Percentiles rank a stretch among this genome's conserved stretches.
These are phyloP conservation scores for Acanthurus tractus DNA, from an alignment of 2,797 vertebrate genomes.

Conservation along the genomic window DNA sequence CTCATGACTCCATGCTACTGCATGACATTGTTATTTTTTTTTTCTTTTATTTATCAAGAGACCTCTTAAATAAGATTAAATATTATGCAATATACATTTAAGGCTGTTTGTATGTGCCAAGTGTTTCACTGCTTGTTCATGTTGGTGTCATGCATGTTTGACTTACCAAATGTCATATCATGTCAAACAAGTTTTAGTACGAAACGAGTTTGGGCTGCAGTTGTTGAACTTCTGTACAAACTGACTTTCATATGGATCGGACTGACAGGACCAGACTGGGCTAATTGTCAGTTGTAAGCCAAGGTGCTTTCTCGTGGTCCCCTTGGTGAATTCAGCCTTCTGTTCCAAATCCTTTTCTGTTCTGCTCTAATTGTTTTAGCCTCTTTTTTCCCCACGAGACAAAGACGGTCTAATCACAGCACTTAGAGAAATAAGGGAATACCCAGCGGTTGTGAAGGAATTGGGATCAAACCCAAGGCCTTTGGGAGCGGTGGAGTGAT, in stretches of 20 bases:
- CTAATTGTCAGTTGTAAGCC: constrained; percentile 54
- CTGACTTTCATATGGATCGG: constrained; percentile 16
- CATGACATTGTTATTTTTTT: too few species aligned
- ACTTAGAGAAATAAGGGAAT: constrained; percentile 80
- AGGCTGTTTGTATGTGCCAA: constrained; percentile 8
- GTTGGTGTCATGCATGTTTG: constrained; percentile 35
- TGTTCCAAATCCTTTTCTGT: constrained; percentile 74
- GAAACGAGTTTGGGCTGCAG: constrained; percentile 11
- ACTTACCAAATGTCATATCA: constrained; percentile 33
- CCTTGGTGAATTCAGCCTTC: constrained; percentile 57
- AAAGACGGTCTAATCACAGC: constrained; percentile 70
- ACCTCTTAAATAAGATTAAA: too few species aligned
- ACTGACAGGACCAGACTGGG: constrained; percentile 35
- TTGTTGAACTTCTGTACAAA: constrained; percentile 19
- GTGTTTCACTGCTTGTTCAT: constrained; percentile 8
- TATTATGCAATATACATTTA: neutral
- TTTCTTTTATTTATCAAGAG: too few species aligned
- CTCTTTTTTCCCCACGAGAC: constrained; percentile 61
- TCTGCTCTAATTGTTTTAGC: constrained; percentile 85
- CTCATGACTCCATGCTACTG: too few species aligned
- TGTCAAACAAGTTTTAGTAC: constrained; percentile 13
- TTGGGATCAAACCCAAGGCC: constrained; percentile 75
- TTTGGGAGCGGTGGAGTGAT: constrained; percentile 64
- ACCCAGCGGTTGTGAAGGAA: constrained; percentile 77
- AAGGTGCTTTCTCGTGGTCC: constrained; percentile 62